Conservation (phyloP, 2,113 vertebrate species). For the Thunnus thynnus region DNA sequence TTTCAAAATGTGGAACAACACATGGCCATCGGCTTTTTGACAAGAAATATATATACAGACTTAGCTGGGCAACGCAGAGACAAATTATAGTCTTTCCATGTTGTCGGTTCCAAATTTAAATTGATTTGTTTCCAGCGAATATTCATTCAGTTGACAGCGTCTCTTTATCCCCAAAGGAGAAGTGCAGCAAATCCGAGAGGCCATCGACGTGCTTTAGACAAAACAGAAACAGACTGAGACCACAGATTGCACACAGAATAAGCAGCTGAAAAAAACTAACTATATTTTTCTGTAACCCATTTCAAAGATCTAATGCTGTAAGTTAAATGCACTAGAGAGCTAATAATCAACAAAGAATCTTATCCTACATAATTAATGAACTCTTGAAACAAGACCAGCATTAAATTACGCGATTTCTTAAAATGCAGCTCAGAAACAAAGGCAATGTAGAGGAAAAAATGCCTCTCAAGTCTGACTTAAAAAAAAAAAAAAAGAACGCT, state of each 20-base stretch:
- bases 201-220: slow-evolving; percentile 37
- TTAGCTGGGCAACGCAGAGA: slow-evolving; percentile 6
- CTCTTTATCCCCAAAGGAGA: slow-evolving; percentile 41
- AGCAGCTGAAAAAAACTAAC: slow-evolving; percentile 45
- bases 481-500: slow-evolving; percentile 55
- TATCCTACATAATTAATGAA: slow-evolving; percentile 73
- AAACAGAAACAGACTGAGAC: slow-evolving; percentile 39
- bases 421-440: slow-evolving; percentile 59
- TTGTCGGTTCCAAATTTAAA: slow-evolving; percentile 57
- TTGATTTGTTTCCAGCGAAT: slow-evolving; percentile 52
- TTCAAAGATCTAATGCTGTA: slow-evolving; percentile 48
- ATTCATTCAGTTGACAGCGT: slow-evolving; percentile 50
- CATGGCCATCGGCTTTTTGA: slow-evolving; percentile 47
- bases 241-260: slow-evolving; percentile 48
- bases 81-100: slow-evolving; percentile 51
- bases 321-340: slow-evolving; percentile 69
- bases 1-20: slow-evolving; percentile 56
- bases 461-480: slow-evolving; percentile 56
- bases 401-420: slow-evolving; percentile 70
- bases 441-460: slow-evolving; percentile 24
- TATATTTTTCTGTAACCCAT: slow-evolving; percentile 45
- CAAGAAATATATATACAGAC: slow-evolving; percentile 35
- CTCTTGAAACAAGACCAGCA: slow-evolving; percentile 64
- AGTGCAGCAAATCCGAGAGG: slow-evolving; percentile 37
- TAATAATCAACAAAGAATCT: slow-evolving; percentile 63